A percentile compares a stretch with the other conserved stretches of the same genome.
Conservation (phyloP, 2,113 vertebrate species). For the Leiothrix lutea region DNA sequence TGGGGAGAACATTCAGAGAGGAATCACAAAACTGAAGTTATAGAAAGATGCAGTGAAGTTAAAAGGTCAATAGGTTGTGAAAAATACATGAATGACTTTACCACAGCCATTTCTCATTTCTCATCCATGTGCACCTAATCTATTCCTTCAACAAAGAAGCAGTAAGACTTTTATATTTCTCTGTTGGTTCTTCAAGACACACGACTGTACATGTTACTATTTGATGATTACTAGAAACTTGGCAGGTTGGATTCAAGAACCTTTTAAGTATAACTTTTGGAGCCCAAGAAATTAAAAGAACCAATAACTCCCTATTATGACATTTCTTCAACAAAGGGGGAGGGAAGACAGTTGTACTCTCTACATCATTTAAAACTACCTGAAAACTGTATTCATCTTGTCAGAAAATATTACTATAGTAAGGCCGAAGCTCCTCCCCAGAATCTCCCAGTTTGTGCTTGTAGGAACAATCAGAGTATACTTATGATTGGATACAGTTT, state of each 20-base stretch:
- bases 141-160: not conserved
- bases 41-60: not conserved
- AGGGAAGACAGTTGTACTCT: not conserved
- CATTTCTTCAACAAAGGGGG: not conserved
- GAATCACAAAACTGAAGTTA: not conserved
- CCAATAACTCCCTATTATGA: not conserved
- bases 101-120: not conserved
- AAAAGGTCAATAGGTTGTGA: not conserved
- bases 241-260: not conserved
- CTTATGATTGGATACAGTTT: not conserved
- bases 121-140: accelerated
- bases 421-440: not conserved
- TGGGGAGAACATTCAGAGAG: not conserved
- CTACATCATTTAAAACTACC: not conserved
- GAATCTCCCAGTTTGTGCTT: not conserved
- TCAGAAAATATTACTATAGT: not conserved
- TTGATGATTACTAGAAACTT: not conserved
- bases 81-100: not conserved
- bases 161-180: not conserved
- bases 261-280: not conserved
- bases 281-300: not conserved
- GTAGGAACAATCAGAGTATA: not conserved
- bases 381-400: not conserved
- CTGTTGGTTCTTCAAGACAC: not conserved
- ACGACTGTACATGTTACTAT: not conserved